Conservation (phyloP, 2,113 vertebrate species). For the Glaucomys volans region DNA sequence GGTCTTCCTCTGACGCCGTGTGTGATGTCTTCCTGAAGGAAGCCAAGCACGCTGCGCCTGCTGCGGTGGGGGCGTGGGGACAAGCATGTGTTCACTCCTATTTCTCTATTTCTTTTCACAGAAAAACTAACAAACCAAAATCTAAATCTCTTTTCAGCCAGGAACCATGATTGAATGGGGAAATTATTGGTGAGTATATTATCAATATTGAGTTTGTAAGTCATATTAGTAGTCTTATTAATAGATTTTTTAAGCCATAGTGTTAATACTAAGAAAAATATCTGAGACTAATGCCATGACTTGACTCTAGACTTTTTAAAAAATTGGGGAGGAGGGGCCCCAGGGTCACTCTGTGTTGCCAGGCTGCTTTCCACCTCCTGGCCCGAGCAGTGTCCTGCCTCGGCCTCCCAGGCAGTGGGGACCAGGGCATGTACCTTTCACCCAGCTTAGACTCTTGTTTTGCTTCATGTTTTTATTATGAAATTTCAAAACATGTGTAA, state of each 20-base stretch:
- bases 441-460: neutral
- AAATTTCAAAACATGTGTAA: neutral
- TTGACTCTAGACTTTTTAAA: neutral
- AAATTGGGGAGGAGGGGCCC: neutral
- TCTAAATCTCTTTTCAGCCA: conserved; percentile 89
- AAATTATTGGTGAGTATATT: conserved; percentile 95
- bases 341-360: neutral
- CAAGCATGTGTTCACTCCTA: neutral
- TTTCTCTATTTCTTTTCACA: conserved; percentile 14
- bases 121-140: conserved; percentile 65
- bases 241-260: conserved; percentile 21
- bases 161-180: conserved; percentile 99
- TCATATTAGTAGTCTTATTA: neutral
- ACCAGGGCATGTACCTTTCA: neutral
- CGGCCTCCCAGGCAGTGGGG: neutral
- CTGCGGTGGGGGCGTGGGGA: neutral
- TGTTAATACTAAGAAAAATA: conserved; percentile 21
- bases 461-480: conserved; percentile 50
- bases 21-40: neutral
- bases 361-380: neutral
- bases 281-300: neutral
- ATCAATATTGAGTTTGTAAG: neutral
- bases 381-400: neutral
- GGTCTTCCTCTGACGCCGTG: neutral
- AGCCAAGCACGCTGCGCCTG: neutral